Percentiles rank a stretch among this genome's conserved stretches.
phyloP scores from a whole-genome alignment of 2,888 invertebrate species.

The Aromia moschata region DNA sequence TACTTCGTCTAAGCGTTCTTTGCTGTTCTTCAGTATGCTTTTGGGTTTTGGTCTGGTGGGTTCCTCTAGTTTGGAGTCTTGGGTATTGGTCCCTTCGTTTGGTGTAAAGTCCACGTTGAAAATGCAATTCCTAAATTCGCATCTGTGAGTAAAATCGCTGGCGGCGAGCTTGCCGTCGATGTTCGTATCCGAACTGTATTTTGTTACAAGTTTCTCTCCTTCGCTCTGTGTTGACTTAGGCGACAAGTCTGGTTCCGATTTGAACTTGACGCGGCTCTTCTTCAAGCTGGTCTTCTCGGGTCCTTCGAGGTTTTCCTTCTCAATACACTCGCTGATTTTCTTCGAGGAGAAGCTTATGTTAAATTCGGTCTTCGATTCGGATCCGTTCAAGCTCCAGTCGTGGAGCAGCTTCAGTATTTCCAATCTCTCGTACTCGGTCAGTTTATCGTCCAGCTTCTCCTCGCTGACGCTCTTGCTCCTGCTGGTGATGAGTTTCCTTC shows the following conservation, averaged over 20 bases:
- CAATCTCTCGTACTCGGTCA: constrained; percentile 60
- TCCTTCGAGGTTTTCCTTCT: constrained; percentile 35
- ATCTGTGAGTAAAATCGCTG: constrained; percentile 58
- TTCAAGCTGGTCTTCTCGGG: constrained; percentile 39
- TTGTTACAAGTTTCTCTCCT: constrained; percentile 16
- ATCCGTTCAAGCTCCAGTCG: constrained; percentile 61
- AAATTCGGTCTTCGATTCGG: constrained; percentile 56
- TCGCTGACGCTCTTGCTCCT: constrained; percentile 57
- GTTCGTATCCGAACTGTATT: constrained; percentile 36
- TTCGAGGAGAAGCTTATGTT: constrained; percentile 40
- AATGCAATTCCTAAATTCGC: constrained; percentile 61
- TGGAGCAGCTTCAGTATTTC: constrained; percentile 60
- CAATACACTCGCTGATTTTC: constrained; percentile 26
- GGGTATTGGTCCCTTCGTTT: constrained; percentile 62
- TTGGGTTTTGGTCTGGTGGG: constrained; percentile 56
- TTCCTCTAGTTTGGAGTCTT: constrained; percentile 64
- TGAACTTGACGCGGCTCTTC: constrained; percentile 47
- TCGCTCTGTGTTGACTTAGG: constrained; percentile 42
- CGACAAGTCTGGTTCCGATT: constrained; percentile 57
- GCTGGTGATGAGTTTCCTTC: constrained; percentile 41
- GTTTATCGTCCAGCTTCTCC: constrained; percentile 54
- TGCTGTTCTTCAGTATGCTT: constrained; percentile 56
- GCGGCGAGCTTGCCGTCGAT: constrained; percentile 39
- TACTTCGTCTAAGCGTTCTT: constrained; percentile 47
- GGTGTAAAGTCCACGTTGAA: constrained; percentile 61